These are phyloP conservation scores for Muscina levida DNA, from an alignment of 2,888 invertebrate genomes.

Conservation along the genomic window DNA sequence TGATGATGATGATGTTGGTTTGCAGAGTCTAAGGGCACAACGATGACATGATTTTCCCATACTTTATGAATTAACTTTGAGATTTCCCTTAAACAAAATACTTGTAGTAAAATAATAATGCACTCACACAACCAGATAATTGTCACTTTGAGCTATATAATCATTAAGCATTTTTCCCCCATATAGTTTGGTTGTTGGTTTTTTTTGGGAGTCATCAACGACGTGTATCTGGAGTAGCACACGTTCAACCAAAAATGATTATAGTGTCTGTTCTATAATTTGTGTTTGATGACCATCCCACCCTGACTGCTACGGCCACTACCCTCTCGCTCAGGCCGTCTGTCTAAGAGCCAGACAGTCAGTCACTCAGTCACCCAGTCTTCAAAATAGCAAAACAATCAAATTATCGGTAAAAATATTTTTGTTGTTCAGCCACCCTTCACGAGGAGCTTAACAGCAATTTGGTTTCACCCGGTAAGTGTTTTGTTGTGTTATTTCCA, in stretches of 20 bases:
- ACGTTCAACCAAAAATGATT: slow-evolving; percentile 52
- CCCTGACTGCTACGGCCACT: too few species aligned
- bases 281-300: slow-evolving; percentile 59
- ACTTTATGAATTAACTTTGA: slow-evolving; percentile 33
- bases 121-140: slow-evolving; percentile 35
- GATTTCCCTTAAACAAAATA: slow-evolving; percentile 10
- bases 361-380: slow-evolving; percentile 37
- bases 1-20: neutral
- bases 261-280: slow-evolving; percentile 64
- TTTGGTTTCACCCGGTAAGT: slow-evolving; percentile 56
- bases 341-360: too few species aligned
- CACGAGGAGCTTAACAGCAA: neutral
- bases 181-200: neutral
- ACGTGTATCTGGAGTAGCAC: slow-evolving; percentile 18
- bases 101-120: slow-evolving; percentile 8
- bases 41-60: slow-evolving; percentile 49
- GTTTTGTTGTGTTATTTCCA: slow-evolving; percentile 58
- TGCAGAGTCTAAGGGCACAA: neutral
- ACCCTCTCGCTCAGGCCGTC: too few species aligned
- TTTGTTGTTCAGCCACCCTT: slow-evolving; percentile 54
- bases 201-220: too few species aligned
- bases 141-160: slow-evolving; percentile 41
- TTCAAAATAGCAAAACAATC: slow-evolving; percentile 61
- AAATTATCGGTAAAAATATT: slow-evolving; percentile 63
- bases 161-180: slow-evolving; percentile 29